Evolutionary conservation across 2,113 vertebrate species (phyloP).

Genomic region (Myxocyprinus asiaticus): DNA sequence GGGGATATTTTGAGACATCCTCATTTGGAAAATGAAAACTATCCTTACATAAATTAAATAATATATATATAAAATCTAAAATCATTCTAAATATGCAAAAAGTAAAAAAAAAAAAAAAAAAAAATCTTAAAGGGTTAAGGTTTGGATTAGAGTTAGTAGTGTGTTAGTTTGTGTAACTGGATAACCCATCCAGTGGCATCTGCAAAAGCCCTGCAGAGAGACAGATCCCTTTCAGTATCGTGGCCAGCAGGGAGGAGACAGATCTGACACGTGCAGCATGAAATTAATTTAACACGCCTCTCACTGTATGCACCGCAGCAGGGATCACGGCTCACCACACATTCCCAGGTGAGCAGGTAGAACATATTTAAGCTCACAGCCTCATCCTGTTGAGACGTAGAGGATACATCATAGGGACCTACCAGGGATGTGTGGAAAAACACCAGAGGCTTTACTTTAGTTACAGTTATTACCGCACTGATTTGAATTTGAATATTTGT

Average conservation of each 20-base stretch:
- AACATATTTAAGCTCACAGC: conserved; percentile 9
- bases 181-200: conserved; percentile 13
- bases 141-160: too few species aligned
- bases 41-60: too few species aligned
- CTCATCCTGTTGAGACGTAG: conserved; percentile 20
- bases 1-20: too few species aligned
- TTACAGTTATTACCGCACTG: conserved; percentile 29
- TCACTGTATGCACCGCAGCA: conserved; percentile 1
- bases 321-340: background rate
- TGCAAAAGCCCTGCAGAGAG: background rate
- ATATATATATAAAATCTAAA: too few species aligned
- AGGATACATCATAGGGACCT: conserved; percentile 18
- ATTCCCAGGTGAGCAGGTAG: conserved; percentile 32
- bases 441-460: conserved; percentile 30
- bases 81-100: too few species aligned
- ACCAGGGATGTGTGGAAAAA: background rate
- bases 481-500: conserved; percentile 46
- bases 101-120: too few species aligned
- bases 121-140: too few species aligned
- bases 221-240: background rate
- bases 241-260: background rate
- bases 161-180: background rate
- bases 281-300: conserved; percentile 5
- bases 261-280: conserved; percentile 6
- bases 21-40: too few species aligned